Evolutionary conservation across 2,113 vertebrate species (phyloP).

Genomic region (Nothobranchius kuhntae): DNA sequence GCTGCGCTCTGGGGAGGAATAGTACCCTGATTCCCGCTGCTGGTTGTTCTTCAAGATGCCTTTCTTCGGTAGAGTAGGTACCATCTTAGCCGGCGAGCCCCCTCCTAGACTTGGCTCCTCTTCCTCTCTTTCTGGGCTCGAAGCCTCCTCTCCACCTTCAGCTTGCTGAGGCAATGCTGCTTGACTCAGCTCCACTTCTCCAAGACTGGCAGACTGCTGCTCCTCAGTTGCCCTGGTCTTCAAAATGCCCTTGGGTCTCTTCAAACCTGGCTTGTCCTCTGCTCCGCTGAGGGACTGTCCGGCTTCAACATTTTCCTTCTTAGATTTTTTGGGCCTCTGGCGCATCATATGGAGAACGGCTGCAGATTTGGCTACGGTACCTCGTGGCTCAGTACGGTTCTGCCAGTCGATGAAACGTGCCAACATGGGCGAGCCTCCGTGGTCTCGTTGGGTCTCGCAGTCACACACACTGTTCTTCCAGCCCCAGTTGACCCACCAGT

Average conservation of each 20-base stretch:
- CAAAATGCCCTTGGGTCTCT: slow-evolving; percentile 95
- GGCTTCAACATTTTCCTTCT: slow-evolving; percentile 88
- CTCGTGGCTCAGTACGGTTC: slow-evolving; percentile 80
- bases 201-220: slow-evolving; percentile 86
- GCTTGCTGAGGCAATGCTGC: slow-evolving; percentile 37
- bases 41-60: slow-evolving; percentile 97
- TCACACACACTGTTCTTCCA: slow-evolving; percentile 97
- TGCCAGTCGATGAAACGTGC: slow-evolving; percentile 96
- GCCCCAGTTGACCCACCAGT: slow-evolving; percentile 99
- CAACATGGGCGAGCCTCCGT: slow-evolving; percentile 87
- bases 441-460: slow-evolving; percentile 87
- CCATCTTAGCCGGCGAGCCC: slow-evolving; percentile 79
- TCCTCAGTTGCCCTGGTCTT: slow-evolving; percentile 89
- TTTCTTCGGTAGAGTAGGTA: slow-evolving; percentile 91
- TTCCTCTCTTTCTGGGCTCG: slow-evolving; percentile 78
- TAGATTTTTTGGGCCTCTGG: slow-evolving; percentile 92
- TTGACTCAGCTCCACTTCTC: slow-evolving; percentile 78
- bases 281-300: slow-evolving; percentile 75
- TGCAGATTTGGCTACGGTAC: slow-evolving; percentile 55
- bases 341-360: slow-evolving; percentile 71
- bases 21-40: slow-evolving; percentile 92
- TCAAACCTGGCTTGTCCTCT: slow-evolving; percentile 85
- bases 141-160: slow-evolving; percentile 71
- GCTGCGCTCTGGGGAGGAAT: slow-evolving; percentile 94
- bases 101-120: slow-evolving; percentile 66